Evolutionary conservation across 53 echinoderm and acorn worm species (phyloP), one percentile per base, ranked within the genome.

Genomic region (Echinarachnius parma): DNA sequence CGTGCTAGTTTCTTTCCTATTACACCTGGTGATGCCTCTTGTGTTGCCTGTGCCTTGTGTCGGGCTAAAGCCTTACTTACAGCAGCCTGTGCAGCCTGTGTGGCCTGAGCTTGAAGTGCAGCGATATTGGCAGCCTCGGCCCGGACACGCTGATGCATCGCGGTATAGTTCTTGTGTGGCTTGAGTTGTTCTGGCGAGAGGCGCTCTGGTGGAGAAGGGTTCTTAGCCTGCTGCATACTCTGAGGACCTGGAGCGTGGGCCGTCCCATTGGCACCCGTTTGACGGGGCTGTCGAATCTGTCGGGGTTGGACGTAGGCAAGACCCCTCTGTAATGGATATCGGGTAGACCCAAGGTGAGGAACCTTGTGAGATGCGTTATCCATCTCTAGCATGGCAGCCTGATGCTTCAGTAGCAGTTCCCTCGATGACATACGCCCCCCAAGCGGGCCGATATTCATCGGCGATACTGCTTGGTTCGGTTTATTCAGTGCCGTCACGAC

Each of bases 241-340:
- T 24, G 4, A 28, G 19, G 4, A 1, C 32, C 1, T 52, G 35
- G 31, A 31, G 49, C 50, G 31, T 13, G 30, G 52, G 13, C 42
- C 31, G 10, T 31, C 68, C n/a, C n/a, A n/a, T 20, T 29, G 31
- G 37, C 22, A 22, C 14, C 57, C n/a, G 52, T 19, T 19, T 4
- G 52, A 4, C 4, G 52, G 4, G 24, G 39, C 20, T 25, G 55
- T 4, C 8, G 42, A 8, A 44, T 42, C 29, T 55, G 37, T 3
- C 46, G 74, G 19, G 74, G 74, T 9, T 72, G 74, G 11, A 72
- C 74, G 18, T 72, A 72, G n/a, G 74, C 74, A n/a, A 72, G 44
- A 18, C 74, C 74, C 39, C 74, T 72, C 57, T 72, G 74, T 18
- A 72, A 28, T 37, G 74, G 74, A 56, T 72, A 57, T 7, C 29